A percentile compares a stretch with the other conserved stretches of the same genome.
Evolutionary conservation across 2,113 vertebrate genomes (phyloP).

Genomic region (Chloropsis hardwickii): DNA sequence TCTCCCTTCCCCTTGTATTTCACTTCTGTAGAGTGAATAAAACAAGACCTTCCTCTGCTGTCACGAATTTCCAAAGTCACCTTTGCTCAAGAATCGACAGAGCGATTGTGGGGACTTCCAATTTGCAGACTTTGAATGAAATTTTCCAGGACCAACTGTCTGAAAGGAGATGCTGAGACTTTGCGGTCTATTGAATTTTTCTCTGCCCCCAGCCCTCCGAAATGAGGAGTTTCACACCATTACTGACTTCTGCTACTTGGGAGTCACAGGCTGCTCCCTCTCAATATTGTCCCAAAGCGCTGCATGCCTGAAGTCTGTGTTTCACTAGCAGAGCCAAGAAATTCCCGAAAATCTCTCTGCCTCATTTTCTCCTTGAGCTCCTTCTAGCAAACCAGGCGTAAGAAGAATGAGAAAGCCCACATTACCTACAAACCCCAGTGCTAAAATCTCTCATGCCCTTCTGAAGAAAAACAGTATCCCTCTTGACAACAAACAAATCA

Average conservation of each 20-base stretch:
- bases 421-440: background rate
- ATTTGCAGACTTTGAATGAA: background rate
- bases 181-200: background rate
- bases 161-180: background rate
- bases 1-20: slow-evolving; percentile 33
- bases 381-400: background rate
- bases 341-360: background rate
- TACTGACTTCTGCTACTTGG: background rate
- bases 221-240: background rate
- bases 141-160: background rate
- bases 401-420: background rate
- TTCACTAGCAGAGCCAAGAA: background rate
- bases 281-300: background rate
- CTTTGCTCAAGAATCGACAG: slow-evolving; percentile 32
- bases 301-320: background rate
- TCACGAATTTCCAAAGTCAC: slow-evolving; percentile 33
- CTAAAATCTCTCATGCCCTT: background rate
- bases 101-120: background rate
- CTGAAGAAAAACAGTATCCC: background rate
- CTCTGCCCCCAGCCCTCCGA: background rate
- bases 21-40: slow-evolving; percentile 36
- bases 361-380: background rate
- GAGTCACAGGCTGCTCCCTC: background rate
- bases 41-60: slow-evolving; percentile 39
- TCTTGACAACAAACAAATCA: background rate